These are phyloP conservation scores for Bombus haemorrhoidalis DNA, from an alignment of 1,140 invertebrate species.

Conservation along the genomic window DNA sequence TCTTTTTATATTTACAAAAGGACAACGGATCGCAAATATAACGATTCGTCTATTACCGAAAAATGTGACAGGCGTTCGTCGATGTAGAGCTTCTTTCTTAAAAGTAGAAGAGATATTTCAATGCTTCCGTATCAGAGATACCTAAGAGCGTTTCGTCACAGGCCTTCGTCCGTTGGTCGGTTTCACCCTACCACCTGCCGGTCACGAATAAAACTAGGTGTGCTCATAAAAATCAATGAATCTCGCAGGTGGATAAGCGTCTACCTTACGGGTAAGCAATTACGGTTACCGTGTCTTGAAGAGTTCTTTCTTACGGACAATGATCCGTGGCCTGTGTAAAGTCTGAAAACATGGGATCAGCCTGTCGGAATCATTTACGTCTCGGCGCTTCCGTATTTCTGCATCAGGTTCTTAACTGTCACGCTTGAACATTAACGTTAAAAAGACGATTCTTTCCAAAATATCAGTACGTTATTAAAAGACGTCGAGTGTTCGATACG, in stretches of 20 bases:
- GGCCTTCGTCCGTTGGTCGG: not conserved
- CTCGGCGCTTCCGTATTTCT: constrained; percentile 48
- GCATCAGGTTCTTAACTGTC: not conserved
- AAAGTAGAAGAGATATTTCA: not conserved
- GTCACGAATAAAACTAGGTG: constrained; percentile 62
- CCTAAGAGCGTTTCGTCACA: not conserved
- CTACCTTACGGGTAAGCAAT: constrained; percentile 65
- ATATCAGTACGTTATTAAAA: not conserved
- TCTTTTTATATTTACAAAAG: no score
- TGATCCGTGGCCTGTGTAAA: constrained; percentile 49
- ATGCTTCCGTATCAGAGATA: constrained; percentile 3
- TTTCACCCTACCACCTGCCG: constrained; percentile 73
- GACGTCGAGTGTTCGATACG: not conserved
- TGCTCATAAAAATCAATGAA: constrained; percentile 73
- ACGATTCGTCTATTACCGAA: not conserved
- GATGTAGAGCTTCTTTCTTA: not conserved
- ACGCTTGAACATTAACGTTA: not conserved
- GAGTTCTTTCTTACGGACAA: not conserved
- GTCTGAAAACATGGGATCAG: constrained; percentile 68
- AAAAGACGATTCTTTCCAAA: not conserved
- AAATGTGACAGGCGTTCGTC: not conserved
- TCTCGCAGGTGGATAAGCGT: constrained; percentile 73
- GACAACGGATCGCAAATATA: no score
- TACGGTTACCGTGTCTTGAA: constrained; percentile 25
- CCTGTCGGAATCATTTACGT: constrained; percentile 58